Base-by-base conservation (phyloP, 2,888 invertebrate species). In the Chrysina gloriosa region DNA sequence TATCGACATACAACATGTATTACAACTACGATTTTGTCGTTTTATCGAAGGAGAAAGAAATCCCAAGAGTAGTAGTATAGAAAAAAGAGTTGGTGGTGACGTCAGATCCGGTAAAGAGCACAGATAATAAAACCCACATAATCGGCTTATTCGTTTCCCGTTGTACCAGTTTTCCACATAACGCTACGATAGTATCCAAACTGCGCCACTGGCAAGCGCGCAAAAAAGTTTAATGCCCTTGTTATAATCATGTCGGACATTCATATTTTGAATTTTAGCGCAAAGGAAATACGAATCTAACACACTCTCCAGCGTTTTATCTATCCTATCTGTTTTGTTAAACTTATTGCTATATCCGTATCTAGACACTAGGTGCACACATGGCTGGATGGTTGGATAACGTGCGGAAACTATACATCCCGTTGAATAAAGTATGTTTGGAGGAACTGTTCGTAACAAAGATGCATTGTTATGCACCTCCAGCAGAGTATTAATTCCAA, bases 81-180 rank as follows among this genome's bases (percentile, higher is more conserved):
- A 39, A 21, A 56, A 54, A 29, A 54, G 39, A 36, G 29, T 56
- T 36, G 16, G 7, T 11, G 3, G 23, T 36, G 61, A 31, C 25
- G 58, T 42, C 48, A 34, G 25, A 48, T 29, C 63, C 66, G 50
- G 50, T 47, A 67, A 48, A 56, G 47, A 63, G 66, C 50, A 54
- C 63, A 63, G 69, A 69, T 63, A 66, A 69, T 66, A 69, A 69
- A 69, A 66, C 63, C 66, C 45, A 69, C 29, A 45, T 66, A 69
- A 69, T 66, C 69, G 66, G 69, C 69, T 69, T 69, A 69, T 39
- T 36, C 39, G 23, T 36, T 36, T 54, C 31, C 14, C 56, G 36
- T 23, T 39, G 23, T 56, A 39, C 56, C 56, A 23, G 39, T 56
- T 56, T 56, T 52, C 56, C 23, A 36, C 23, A 47, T 23, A 47